Conservation (phyloP, 2,113 vertebrate genomes). For the Scolopax mira region DNA sequence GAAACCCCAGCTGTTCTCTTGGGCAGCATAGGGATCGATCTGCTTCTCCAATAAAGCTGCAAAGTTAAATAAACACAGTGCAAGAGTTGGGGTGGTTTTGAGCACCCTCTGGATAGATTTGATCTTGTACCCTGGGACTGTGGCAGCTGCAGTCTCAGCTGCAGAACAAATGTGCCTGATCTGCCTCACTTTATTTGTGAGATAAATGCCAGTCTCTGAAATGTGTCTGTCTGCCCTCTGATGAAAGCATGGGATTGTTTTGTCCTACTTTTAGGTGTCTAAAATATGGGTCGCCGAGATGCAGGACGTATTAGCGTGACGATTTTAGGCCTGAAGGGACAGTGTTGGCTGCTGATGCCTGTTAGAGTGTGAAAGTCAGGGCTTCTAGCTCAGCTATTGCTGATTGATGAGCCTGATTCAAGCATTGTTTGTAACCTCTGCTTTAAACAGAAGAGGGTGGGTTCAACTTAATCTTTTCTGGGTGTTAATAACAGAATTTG, state of each 20-base stretch:
- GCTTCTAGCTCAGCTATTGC: neutral
- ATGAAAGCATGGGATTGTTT: neutral
- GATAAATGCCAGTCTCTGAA: neutral
- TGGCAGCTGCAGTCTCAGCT: neutral
- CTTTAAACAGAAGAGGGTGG: neutral
- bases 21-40: neutral
- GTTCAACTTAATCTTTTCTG: neutral
- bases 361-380: neutral
- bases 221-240: neutral
- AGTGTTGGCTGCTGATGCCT: neutral
- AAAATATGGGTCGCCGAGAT: slow-evolving; percentile 47
- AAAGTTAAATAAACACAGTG: neutral
- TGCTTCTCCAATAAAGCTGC: neutral
- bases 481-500: neutral
- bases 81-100: neutral
- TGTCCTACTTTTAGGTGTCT: slow-evolving; percentile 1
- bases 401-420: neutral
- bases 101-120: neutral
- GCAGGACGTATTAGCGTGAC: neutral
- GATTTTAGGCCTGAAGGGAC: slow-evolving; percentile 9
- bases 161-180: neutral
- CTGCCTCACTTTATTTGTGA: neutral
- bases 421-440: neutral
- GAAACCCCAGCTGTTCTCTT: neutral
- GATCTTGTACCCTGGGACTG: neutral